Base-by-base conservation (phyloP, 2,113 vertebrate species). In the Chloroceryle aenea region DNA sequence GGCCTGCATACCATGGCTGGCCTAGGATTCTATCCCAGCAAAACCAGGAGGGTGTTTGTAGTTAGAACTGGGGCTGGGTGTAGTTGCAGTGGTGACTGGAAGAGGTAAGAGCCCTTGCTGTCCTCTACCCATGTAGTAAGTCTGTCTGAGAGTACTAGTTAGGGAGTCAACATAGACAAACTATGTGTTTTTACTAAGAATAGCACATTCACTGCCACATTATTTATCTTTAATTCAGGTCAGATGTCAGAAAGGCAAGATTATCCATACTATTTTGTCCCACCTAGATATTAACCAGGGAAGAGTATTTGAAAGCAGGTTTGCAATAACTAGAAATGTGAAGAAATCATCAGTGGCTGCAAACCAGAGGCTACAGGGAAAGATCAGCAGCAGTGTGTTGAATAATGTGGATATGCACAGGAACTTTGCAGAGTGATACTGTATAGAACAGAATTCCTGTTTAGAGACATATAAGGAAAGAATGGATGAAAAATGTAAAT, bases 131-230 rank as follows among this genome's bases (percentile, higher is more conserved):
- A 73, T 2, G 2, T 34, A 32, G 62, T 10, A 55, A 68, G 3
- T n/a, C 58, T 90, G 69, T 26, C 27, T 72, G 62, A 64, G 40
- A 56, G 20, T 19, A 52, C 32, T 9, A 3, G 22, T 20, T 12
- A 6, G 16, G 13, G 7, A 77, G 10, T 32, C 34, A 62, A 75
- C 36, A 87, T 38, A 53, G 1, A 66, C 40, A 61, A 43, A 5
- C 32, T 4, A 4, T 5, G 11, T 27, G 29, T 38, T 80, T 87
- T n/a, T 20, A 85, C 14, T n/a, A 59, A 77, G 19, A 79, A 30
- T 1, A 69, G 45, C 58, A 72, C 0, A 0, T 38, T 76, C 27
- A 15, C 36, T 15, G 47, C 19, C 34, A 30, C 1, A 0, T 12
- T 66, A n/a, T 42, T 85, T 18, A 80, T 36, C 47, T 74, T 19